Evolutionary conservation across 2,113 vertebrate species (phyloP).

Genomic region (Paradisaea rubra): DNA sequence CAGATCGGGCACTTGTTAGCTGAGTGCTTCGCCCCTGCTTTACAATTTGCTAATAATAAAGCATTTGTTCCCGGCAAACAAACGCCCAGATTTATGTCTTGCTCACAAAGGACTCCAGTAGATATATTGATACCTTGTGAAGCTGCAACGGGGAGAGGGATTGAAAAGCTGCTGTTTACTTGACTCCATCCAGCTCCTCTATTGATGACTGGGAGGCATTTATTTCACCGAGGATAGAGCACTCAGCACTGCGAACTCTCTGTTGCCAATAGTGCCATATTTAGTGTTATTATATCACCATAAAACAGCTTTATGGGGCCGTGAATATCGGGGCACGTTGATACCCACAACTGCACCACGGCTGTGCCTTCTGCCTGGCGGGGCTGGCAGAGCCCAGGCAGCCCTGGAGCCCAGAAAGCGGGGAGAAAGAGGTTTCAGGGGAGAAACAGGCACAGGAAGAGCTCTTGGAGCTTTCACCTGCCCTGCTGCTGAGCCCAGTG

Average conservation of each 20-base stretch:
- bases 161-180: neutral
- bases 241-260: neutral
- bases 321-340: conserved; percentile 23
- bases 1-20: conserved; percentile 41
- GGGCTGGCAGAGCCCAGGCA: neutral
- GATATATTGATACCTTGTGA: conserved; percentile 57
- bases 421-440: neutral
- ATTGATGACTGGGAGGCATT: conserved; percentile 44
- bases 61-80: conserved; percentile 37
- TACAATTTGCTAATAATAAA: conserved; percentile 43
- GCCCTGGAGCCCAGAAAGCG: neutral
- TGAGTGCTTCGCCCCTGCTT: neutral
- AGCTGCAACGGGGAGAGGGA: neutral
- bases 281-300: conserved; percentile 50
- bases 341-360: neutral
- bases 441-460: neutral
- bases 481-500: neutral
- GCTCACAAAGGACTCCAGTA: conserved; percentile 31
- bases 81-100: conserved; percentile 27
- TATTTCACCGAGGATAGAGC: conserved; percentile 7
- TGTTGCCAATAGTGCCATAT: conserved; percentile 41
- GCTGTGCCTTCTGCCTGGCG: neutral
- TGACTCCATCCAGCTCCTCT: conserved; percentile 19
- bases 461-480: neutral
- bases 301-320: conserved; percentile 53